phyloP scores from a whole-genome alignment of 2,797 vertebrate species.

The Fistularia tabacaria region DNA sequence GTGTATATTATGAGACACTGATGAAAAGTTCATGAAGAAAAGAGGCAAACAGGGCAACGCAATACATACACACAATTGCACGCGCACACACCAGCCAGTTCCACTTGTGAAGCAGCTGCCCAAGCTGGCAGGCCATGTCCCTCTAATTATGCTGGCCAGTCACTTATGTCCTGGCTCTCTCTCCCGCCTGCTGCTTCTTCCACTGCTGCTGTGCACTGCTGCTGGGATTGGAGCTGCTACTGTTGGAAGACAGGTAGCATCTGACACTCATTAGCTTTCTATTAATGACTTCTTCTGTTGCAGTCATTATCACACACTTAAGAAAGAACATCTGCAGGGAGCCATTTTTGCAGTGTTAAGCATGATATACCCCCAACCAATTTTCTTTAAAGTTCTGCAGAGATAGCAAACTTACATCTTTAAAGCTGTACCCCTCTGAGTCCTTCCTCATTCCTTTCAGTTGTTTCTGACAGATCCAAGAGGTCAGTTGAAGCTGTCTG shows the following conservation, averaged over 20 bases:
- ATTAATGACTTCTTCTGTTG: slow-evolving; percentile 68
- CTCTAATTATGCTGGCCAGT: slow-evolving; percentile 68
- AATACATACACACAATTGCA: slow-evolving; percentile 8
- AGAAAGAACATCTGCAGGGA: slow-evolving; percentile 45
- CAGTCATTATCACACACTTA: slow-evolving; percentile 61
- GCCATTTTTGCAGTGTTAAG: slow-evolving; percentile 38
- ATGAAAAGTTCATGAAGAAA: background rate
- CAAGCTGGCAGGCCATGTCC: slow-evolving; percentile 57
- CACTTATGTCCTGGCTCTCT: slow-evolving; percentile 62
- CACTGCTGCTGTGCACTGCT: slow-evolving; percentile 37
- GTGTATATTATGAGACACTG: slow-evolving; percentile 6
- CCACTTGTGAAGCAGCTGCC: slow-evolving; percentile 63
- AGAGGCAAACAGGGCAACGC: slow-evolving; percentile 15
- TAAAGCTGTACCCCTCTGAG: background rate
- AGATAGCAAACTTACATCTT: slow-evolving; percentile 9
- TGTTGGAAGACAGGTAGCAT: slow-evolving; percentile 72
- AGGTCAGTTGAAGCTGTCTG: slow-evolving; percentile 18
- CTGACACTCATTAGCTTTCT: slow-evolving; percentile 72
- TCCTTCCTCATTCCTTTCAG: background rate
- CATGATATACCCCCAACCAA: slow-evolving; percentile 26
- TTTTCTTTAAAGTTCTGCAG: slow-evolving; percentile 35
- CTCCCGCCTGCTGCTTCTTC: slow-evolving; percentile 54
- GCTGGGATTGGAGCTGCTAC: background rate
- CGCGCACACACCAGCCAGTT: slow-evolving; percentile 15
- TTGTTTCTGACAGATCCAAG: background rate